Evolutionary conservation across 2,113 vertebrate species (phyloP), one percentile per base, ranked within the genome.

Genomic region (Vimba vimba): DNA sequence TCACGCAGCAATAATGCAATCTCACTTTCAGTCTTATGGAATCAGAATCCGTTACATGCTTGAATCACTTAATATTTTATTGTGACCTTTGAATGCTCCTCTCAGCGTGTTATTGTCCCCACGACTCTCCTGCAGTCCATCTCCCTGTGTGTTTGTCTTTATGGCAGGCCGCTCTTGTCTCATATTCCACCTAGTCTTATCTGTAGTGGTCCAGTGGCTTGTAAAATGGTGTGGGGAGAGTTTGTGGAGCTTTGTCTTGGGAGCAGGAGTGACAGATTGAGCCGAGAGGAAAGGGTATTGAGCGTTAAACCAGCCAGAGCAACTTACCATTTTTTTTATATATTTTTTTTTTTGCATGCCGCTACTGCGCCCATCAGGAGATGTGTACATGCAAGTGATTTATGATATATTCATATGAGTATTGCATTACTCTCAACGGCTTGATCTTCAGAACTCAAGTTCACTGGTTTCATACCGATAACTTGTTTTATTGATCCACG

Each of bases 131-230:
- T 55, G 43, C 43, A 64, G 73, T 78, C 74, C 84, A 76, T 86
- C 79, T 82, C 68, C 8, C 27, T 4, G 19, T 73, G 57, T 62
- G 71, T 80, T 60, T 86, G 76, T 80, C 66, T 80, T 86, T 52
- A 82, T 82, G 85, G 50, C 36, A 50, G 59, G 12, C 59, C 13
- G 36, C 84, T 78, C 60, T 68, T 68, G 60, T 85, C 50, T 80
- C 43, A 71, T 74, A 47, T 81, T 86, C 39, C 52, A 47, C 45
- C 55, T 33, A 47, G 66, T 73, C 66, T 86, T 86, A 74, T 86
- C 85, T 86, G 85, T 81, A 74, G 85, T 73, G 85, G 64, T 74
- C n/a, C 55, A 86, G 85, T 81, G 78, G 85, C 68, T 74, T 81
- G 78, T 86, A 86, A 86, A 86, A 80, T 74, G 77, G 77, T 6